A percentile compares a stretch with the other conserved stretches of the same genome.
Evolutionary conservation across 2,888 invertebrate genomes (phyloP).

Genomic region (Glyphotaelius pellucidus): DNA sequence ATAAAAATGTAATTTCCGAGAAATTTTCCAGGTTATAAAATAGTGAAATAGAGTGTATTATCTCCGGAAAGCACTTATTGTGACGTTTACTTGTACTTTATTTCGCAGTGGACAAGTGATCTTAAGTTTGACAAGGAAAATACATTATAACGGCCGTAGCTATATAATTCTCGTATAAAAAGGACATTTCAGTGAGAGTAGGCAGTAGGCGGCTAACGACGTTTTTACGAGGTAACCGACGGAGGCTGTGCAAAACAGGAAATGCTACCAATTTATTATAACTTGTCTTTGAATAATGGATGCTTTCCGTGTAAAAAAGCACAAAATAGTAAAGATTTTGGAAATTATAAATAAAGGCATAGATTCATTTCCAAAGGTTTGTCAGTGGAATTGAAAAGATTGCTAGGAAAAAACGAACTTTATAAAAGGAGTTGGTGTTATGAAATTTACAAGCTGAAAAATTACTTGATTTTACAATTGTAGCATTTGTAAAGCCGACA

Average conservation of each 20-base stretch:
- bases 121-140: constrained; percentile 19
- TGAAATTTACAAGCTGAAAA: too few species aligned
- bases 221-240: neutral
- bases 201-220: neutral
- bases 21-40: neutral
- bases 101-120: constrained; percentile 80
- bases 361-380: too few species aligned
- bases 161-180: neutral
- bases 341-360: too few species aligned
- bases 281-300: neutral
- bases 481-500: too few species aligned
- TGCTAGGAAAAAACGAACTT: too few species aligned
- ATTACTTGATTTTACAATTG: too few species aligned
- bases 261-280: neutral
- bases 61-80: neutral
- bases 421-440: too few species aligned
- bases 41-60: neutral
- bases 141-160: neutral
- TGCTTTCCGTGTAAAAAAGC: neutral
- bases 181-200: neutral
- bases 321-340: neutral
- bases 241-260: neutral
- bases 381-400: too few species aligned
- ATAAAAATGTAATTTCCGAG: neutral
- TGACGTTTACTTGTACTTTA: neutral